Evolutionary conservation across 1,140 invertebrate genomes (phyloP).

Genomic region (Megathymus violae): DNA sequence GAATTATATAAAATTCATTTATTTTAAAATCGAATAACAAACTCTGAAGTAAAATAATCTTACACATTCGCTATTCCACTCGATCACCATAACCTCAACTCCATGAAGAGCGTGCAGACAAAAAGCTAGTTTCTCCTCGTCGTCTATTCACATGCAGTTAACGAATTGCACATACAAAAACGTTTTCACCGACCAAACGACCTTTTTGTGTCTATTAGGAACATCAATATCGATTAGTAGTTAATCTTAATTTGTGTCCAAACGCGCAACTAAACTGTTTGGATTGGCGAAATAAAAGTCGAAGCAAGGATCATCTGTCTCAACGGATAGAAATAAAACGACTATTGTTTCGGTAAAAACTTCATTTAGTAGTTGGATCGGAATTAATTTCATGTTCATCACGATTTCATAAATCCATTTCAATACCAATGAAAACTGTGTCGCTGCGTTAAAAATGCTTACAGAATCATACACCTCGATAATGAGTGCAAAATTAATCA

Average conservation of each 20-base stretch:
- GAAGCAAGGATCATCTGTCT: constrained; percentile 45
- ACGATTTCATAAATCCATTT: neutral
- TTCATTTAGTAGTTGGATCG: neutral
- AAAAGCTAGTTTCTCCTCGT: constrained; percentile 8
- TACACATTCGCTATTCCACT: constrained; percentile 3
- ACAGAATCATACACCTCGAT: neutral
- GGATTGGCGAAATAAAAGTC: constrained; percentile 55
- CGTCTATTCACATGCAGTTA: constrained; percentile 26
- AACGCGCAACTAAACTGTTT: constrained; percentile 54
- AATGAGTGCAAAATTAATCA: too few relatives aligned
- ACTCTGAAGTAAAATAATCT: neutral
- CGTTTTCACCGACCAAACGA: constrained; percentile 28
- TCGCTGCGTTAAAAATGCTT: too few relatives aligned
- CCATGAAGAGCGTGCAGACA: neutral
- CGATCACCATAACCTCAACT: constrained; percentile 11
- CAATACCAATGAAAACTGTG: too few relatives aligned
- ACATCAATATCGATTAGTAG: constrained; percentile 57
- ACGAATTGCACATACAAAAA: constrained; percentile 27
- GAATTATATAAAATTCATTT: too few relatives aligned
- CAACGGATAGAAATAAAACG: constrained; percentile 35
- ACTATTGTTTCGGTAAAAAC: constrained; percentile 21
- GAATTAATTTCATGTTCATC: neutral
- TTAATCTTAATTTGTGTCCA: constrained; percentile 65
- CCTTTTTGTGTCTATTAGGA: constrained; percentile 48
- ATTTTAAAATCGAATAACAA: too few relatives aligned